A percentile compares a stretch with the other conserved stretches of the same genome.
These are phyloP conservation scores for Centroberyx gerrardi DNA, from an alignment of 2,797 vertebrate species.

Conservation along the genomic window DNA sequence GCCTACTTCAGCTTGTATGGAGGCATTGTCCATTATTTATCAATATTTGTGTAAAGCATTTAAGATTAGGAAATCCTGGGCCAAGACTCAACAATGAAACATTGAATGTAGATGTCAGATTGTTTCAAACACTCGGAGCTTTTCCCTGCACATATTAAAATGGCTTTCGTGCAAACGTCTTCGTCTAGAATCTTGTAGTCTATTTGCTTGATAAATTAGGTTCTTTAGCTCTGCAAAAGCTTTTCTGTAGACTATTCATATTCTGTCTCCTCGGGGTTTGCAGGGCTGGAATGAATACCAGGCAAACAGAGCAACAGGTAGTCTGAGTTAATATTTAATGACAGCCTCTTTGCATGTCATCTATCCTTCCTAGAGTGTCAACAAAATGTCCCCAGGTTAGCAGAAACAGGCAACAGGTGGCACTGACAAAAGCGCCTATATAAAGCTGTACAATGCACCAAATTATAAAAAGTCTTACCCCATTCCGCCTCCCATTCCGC, in stretches of 20 bases:
- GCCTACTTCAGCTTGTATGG: not conserved
- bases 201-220: not conserved
- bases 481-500: constrained; percentile 37
- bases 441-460: not conserved
- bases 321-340: constrained; percentile 57
- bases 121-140: not conserved
- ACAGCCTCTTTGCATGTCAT: not conserved
- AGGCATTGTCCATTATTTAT: not conserved
- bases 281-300: constrained; percentile 17
- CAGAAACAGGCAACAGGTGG: constrained; percentile 12
- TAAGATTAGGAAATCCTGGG: no score
- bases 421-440: not conserved
- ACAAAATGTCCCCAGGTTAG: not conserved
- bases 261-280: not conserved
- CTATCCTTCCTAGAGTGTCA: not conserved
- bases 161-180: no score
- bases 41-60: no score
- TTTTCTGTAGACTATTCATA: no score
- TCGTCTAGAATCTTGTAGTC: not conserved
- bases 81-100: no score
- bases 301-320: not conserved
- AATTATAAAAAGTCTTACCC: constrained; percentile 53
- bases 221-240: not conserved
- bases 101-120: not conserved
- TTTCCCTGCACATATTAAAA: not conserved